Evolutionary conservation across 2,797 vertebrate species (phyloP).

Genomic region (Characodon lateralis): DNA sequence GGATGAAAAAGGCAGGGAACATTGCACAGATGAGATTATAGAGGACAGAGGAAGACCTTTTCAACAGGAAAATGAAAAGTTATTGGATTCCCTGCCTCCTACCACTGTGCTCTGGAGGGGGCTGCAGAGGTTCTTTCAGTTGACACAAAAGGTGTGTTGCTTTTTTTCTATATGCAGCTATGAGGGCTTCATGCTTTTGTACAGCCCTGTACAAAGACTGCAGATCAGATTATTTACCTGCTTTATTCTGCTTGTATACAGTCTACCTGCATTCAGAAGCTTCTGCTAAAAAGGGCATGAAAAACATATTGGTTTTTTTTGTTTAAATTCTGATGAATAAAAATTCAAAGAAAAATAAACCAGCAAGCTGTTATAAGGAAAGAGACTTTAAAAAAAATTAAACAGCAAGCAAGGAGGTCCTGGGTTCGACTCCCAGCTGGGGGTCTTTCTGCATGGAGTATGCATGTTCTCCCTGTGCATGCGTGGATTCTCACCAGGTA

Average conservation of each 20-base stretch:
- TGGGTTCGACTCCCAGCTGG: too few species aligned
- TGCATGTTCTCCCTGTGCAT: too few species aligned
- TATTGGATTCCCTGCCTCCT: constrained; percentile 34
- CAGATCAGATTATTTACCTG: not conserved
- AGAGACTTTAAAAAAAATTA: not conserved
- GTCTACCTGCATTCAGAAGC: not conserved
- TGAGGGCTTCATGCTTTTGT: not conserved
- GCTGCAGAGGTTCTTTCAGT: not conserved
- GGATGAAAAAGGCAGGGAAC: constrained; percentile 30
- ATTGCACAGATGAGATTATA: constrained; percentile 53
- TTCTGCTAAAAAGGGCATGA: not conserved
- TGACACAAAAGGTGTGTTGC: not conserved
- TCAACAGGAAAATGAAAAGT: constrained; percentile 50
- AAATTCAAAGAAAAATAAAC: not conserved
- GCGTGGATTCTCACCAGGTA: too few species aligned
- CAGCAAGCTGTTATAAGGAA: not conserved
- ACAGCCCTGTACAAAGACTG: not conserved
- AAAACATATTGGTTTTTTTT: not conserved
- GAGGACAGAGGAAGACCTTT: constrained; percentile 34
- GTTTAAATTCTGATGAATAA: not conserved
- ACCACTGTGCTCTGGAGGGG: not conserved
- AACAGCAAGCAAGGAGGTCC: too few species aligned
- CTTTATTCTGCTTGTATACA: not conserved
- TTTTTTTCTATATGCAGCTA: not conserved
- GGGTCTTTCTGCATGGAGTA: too few species aligned